A percentile compares a stretch with the other conserved stretches of the same genome.
These are phyloP conservation scores for Hirtodrosophila duncani DNA, from an alignment of 2,888 invertebrate species.

Conservation along the genomic window DNA sequence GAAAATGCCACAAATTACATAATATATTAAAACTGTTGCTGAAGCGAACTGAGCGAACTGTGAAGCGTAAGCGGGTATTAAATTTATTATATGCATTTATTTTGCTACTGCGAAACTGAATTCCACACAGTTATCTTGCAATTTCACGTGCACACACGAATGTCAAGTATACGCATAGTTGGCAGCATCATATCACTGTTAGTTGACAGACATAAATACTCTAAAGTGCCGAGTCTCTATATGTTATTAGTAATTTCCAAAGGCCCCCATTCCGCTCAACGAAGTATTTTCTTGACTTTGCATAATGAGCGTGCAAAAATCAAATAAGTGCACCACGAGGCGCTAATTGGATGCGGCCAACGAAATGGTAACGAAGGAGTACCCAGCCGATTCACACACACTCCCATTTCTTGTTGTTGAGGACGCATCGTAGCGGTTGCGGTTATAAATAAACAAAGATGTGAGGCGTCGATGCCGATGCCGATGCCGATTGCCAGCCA, in stretches of 20 bases:
- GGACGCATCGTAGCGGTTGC: constrained; percentile 24
- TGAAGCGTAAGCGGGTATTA: constrained; percentile 15
- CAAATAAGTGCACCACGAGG: constrained; percentile 36
- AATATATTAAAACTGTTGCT: constrained; percentile 43
- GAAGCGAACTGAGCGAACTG: constrained; percentile 3
- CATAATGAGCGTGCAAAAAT: constrained; percentile 55
- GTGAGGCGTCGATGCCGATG: constrained; percentile 43
- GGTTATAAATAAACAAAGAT: constrained; percentile 58
- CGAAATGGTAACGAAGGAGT: background rate
- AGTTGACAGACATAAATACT: constrained; percentile 4
- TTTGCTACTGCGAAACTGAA: constrained; percentile 32
- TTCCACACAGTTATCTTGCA: constrained; percentile 33
- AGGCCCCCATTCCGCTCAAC: too few species aligned
- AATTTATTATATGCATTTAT: constrained; percentile 30
- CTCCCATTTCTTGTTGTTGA: too few species aligned
- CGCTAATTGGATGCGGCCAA: constrained; percentile 49
- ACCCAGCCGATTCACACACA: too few species aligned
- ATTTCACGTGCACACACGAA: constrained; percentile 12
- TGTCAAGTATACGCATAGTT: constrained; percentile 45
- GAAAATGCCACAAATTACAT: constrained; percentile 46
- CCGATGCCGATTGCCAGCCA: constrained; percentile 28
- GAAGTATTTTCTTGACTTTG: constrained; percentile 40
- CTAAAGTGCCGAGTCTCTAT: background rate
- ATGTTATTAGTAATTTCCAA: constrained; percentile 8
- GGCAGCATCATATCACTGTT: constrained; percentile 5